A percentile compares a stretch with the other conserved stretches of the same genome.
phyloP scores from a whole-genome alignment of 2,797 vertebrate genomes.

The Clarias pachynema region DNA sequence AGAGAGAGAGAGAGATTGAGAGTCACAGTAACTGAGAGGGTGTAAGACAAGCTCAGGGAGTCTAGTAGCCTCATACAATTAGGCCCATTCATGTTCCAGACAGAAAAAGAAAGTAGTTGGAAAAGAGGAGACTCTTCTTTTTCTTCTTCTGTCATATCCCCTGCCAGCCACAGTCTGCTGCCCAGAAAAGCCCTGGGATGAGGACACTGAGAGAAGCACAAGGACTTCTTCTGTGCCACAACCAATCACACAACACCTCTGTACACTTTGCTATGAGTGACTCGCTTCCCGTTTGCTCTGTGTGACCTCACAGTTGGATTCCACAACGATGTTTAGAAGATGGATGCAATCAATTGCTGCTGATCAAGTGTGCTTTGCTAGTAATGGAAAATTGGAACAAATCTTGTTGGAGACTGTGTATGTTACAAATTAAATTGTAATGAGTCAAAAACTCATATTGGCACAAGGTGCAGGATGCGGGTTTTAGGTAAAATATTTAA shows the following conservation, averaged over 20 bases:
- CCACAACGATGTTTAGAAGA: not conserved
- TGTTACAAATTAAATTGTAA: not conserved
- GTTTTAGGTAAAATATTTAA: not conserved
- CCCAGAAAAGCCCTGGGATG: not conserved
- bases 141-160: conserved; percentile 7
- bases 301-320: not conserved
- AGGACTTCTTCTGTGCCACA: conserved; percentile 6
- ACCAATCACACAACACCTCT: conserved; percentile 1
- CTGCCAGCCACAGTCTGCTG: conserved; percentile 22
- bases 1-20: not conserved
- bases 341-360: not conserved
- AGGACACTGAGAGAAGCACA: conserved; percentile 13
- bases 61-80: conserved; percentile 13
- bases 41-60: not conserved
- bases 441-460: not conserved
- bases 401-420: not conserved
- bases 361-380: not conserved
- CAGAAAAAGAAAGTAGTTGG: conserved; percentile 2
- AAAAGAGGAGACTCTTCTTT: conserved; percentile 17
- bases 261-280: not conserved
- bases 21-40: not conserved
- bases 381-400: not conserved
- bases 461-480: too few relatives aligned
- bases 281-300: not conserved
- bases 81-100: conserved; percentile 29